Base-by-base conservation (phyloP, 2,113 vertebrate genomes). In the Osmerus eperlanus region DNA sequence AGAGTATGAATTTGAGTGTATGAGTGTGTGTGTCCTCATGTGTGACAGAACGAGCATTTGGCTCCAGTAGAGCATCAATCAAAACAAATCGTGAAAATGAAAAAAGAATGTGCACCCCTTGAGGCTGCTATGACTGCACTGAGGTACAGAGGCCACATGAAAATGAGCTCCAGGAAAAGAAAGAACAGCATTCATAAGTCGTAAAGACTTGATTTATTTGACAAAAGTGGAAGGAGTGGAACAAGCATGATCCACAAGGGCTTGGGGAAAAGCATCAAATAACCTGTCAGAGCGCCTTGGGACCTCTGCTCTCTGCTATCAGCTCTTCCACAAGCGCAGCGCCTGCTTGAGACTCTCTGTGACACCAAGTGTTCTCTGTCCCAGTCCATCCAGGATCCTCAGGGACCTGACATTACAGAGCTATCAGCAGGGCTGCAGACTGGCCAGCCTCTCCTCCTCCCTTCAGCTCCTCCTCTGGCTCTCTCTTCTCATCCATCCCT, bases 371-470 rank as follows among this genome's bases (percentile, higher is more conserved):
- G 23, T 65, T 76, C 74, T 60, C 72, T 64, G 16, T 79, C 68
- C 81, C 72, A 81, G 69, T 54, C 54, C 28, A 80, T 36, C 76
- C 52, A 21, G 81, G 79, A 73, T 89, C 88, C 86, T 67, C 70
- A 3, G 83, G 86, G 87, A 89, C 65, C 74, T 85, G 82, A 89
- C 89, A 90, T 91, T 91, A 86, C 83, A 79, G 84, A 72, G 83
- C 88, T 91, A 91, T 91, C 90, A 88, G 87, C 32, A 7, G 32
- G 32, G 32, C 32, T 36, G 32, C 32, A 36, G 32, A 36, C 62
- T 70, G 71, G 71, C 71, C 78, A 72, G 75, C 77, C 32, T 36
- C 4, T 36, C 32, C 32, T 51, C 21, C 36, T 58, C 41, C 47
- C 51, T 53, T 66, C 47, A 71, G 75, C 65, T 67, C 79, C 74